Percentiles rank a stretch among this genome's conserved stretches.
Conservation (phyloP, 2,113 vertebrate genomes). For the Mobula birostris region DNA sequence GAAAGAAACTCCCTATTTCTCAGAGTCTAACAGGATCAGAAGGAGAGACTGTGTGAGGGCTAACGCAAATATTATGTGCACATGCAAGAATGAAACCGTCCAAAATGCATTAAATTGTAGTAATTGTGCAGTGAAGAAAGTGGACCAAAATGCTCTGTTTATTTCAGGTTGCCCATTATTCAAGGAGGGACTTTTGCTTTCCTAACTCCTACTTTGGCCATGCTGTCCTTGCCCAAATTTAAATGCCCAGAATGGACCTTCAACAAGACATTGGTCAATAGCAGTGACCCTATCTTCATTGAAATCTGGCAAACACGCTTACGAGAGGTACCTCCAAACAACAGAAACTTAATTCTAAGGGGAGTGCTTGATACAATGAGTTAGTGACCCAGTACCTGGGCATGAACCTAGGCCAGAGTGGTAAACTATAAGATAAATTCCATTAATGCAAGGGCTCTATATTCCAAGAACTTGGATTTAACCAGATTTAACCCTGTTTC, state of each 20-base stretch:
- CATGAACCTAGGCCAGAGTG: background rate
- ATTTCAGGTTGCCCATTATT: slow-evolving; percentile 80
- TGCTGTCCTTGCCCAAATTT: slow-evolving; percentile 87
- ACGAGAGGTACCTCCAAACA: slow-evolving; percentile 65
- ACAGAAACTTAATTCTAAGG: background rate
- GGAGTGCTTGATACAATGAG: background rate
- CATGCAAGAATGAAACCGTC: background rate
- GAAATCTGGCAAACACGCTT: slow-evolving; percentile 87
- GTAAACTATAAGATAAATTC: background rate
- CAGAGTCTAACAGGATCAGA: background rate
- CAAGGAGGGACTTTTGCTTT: slow-evolving; percentile 87
- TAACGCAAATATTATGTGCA: background rate
- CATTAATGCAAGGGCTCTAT: background rate
- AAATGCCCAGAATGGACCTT: slow-evolving; percentile 86
- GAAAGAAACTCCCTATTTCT: background rate
- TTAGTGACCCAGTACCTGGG: background rate
- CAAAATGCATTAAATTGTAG: background rate
- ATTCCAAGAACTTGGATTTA: background rate
- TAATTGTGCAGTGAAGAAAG: background rate
- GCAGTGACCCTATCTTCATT: slow-evolving; percentile 67
- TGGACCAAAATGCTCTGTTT: background rate
- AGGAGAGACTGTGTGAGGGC: too few species aligned
- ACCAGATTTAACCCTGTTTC: background rate
- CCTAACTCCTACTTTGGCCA: slow-evolving; percentile 76
- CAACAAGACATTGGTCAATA: slow-evolving; percentile 72